phyloP scores from a whole-genome alignment of 2,888 invertebrate species.

The Chrysolina haemoptera region DNA sequence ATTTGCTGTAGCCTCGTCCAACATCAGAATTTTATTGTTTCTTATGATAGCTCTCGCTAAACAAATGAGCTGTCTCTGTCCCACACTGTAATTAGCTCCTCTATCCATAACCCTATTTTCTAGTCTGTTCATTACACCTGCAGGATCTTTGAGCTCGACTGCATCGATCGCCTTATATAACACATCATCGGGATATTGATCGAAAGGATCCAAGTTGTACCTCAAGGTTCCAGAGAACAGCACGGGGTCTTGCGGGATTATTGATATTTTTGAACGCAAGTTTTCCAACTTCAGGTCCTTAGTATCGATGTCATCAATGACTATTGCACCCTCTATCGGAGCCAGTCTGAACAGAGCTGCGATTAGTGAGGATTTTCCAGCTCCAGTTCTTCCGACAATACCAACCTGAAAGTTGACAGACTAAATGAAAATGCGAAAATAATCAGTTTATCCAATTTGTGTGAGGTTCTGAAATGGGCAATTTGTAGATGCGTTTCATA shows the following conservation, averaged over 20 bases:
- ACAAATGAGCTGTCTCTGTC: constrained; percentile 92
- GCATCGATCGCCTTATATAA: constrained; percentile 82
- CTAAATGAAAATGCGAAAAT: too few relatives aligned
- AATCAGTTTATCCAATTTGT: too few relatives aligned
- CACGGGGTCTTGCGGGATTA: constrained; percentile 72
- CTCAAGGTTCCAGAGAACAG: constrained; percentile 79
- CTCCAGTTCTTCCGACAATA: constrained; percentile 88
- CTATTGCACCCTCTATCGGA: constrained; percentile 78
- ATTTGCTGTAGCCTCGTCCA: constrained; percentile 95
- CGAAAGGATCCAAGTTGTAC: constrained; percentile 83
- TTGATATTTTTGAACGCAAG: constrained; percentile 72
- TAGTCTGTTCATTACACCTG: constrained; percentile 75
- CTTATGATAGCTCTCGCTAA: constrained; percentile 89
- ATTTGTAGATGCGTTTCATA: too few relatives aligned
- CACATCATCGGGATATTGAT: constrained; percentile 77
- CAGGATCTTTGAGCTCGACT: constrained; percentile 81
- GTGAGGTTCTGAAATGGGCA: too few relatives aligned
- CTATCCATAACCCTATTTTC: constrained; percentile 83
- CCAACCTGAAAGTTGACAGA: constrained; percentile 75
- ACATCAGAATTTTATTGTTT: constrained; percentile 86
- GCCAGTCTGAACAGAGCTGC: constrained; percentile 85
- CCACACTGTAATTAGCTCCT: constrained; percentile 88
- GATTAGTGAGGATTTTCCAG: constrained; percentile 86
- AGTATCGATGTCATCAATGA: constrained; percentile 80
- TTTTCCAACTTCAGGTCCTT: constrained; percentile 73